Percentiles rank a stretch among this genome's conserved stretches.
These are phyloP conservation scores for Acanthosepion pharaonis DNA, from an alignment of 2,888 invertebrate genomes.

Conservation along the genomic window DNA sequence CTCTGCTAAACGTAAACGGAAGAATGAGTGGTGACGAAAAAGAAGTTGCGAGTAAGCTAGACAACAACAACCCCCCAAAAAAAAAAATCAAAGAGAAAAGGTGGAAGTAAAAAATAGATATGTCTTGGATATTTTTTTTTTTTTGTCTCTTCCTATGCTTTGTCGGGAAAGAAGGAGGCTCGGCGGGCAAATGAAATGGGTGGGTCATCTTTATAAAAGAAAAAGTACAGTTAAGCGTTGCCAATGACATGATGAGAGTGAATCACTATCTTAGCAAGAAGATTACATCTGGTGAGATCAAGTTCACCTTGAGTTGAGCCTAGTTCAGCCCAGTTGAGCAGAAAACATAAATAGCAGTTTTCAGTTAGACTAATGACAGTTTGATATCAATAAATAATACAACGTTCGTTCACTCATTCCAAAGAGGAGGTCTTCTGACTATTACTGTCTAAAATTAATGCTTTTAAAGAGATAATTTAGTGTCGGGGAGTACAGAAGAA, in stretches of 20 bases:
- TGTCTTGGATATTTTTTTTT: not conserved
- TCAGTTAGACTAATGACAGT: constrained; percentile 18
- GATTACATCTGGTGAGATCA: not conserved
- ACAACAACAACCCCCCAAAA: no score
- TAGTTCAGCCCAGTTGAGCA: constrained; percentile 13
- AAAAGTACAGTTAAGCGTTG: not conserved
- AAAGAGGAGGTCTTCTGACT: constrained; percentile 33
- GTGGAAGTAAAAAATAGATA: not conserved
- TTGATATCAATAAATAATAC: constrained; percentile 33
- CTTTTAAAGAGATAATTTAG: constrained; percentile 23
- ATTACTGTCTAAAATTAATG: constrained; percentile 9
- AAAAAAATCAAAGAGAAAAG: not conserved
- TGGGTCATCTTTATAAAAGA: constrained; percentile 48
- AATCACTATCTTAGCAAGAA: not conserved
- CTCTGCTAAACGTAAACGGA: not conserved
- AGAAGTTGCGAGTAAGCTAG: not conserved
- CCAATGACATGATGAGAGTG: constrained; percentile 40
- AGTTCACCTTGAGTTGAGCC: constrained; percentile 33
- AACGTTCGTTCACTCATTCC: not conserved
- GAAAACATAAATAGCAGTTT: not conserved
- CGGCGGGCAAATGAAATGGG: not conserved
- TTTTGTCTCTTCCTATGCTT: not conserved
- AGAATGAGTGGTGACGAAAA: not conserved
- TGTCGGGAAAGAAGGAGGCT: not conserved
- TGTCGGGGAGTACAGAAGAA: not conserved